Evolutionary conservation across 2,113 vertebrate genomes (phyloP).

Genomic region (Pangasianodon hypophthalmus): DNA sequence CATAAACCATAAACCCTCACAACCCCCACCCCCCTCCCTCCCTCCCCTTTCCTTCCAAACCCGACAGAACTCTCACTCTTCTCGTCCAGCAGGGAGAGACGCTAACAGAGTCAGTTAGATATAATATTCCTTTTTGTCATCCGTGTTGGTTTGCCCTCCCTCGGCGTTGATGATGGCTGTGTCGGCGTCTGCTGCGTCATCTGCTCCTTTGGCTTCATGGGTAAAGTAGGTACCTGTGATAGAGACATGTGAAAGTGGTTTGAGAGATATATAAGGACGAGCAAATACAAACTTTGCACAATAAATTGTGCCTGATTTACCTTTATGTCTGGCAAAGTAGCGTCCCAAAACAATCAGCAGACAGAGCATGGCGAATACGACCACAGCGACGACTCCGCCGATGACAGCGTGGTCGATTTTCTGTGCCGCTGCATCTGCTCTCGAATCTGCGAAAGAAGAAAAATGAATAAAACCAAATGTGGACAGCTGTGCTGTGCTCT

Average conservation of each 20-base stretch:
- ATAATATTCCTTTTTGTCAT: slow-evolving; percentile 99
- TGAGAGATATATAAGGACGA: slow-evolving; percentile 30
- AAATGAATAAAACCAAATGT: slow-evolving; percentile 56
- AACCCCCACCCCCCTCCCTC: slow-evolving; percentile 28
- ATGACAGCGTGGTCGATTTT: slow-evolving; percentile 98
- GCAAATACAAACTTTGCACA: background rate
- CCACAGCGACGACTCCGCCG: slow-evolving; percentile 95
- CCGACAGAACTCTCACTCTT: slow-evolving; percentile 47
- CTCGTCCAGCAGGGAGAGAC: slow-evolving; percentile 40
- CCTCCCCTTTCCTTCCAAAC: slow-evolving; percentile 35
- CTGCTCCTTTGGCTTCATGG: slow-evolving; percentile 98
- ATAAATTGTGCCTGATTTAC: slow-evolving; percentile 70
- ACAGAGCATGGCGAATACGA: slow-evolving; percentile 98
- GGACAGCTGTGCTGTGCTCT: slow-evolving; percentile 16
- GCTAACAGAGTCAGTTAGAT: slow-evolving; percentile 70
- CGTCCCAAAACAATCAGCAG: slow-evolving; percentile 96
- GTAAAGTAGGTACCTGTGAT: slow-evolving; percentile 96
- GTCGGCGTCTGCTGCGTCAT: slow-evolving; percentile 96
- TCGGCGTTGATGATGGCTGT: slow-evolving; percentile 99
- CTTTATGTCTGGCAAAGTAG: slow-evolving; percentile 99
- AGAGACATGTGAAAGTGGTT: slow-evolving; percentile 56
- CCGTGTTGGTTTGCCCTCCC: slow-evolving; percentile 96
- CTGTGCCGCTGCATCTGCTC: slow-evolving; percentile 86
- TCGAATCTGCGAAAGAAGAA: slow-evolving; percentile 82
- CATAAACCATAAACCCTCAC: slow-evolving; percentile 15